A percentile compares a stretch with the other conserved stretches of the same genome.
phyloP scores from a whole-genome alignment of 2,113 vertebrate species.

The Paramisgurnus dabryanus region DNA sequence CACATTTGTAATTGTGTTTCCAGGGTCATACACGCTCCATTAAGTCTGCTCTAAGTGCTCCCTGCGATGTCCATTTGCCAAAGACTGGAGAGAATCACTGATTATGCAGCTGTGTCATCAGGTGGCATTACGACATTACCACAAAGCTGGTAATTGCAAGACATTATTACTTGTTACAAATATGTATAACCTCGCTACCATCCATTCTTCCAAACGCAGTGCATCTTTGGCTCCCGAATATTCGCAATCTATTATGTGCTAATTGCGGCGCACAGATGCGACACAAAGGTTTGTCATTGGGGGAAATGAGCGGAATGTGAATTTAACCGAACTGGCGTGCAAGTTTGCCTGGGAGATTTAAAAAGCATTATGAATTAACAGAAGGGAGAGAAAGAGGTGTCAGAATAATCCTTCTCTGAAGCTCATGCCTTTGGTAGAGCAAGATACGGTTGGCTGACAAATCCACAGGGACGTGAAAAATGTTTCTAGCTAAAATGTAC shows the following conservation, averaged over 20 bases:
- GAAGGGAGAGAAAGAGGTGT: constrained; percentile 41
- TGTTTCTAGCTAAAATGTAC: constrained; percentile 57
- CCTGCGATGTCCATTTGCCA: constrained; percentile 41
- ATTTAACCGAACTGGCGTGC: constrained; percentile 8
- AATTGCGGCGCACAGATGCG: background rate
- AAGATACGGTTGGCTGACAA: constrained; percentile 63
- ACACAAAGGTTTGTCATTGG: constrained; percentile 19
- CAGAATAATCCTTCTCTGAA: constrained; percentile 69
- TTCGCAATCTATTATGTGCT: background rate
- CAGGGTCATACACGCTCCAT: constrained; percentile 42
- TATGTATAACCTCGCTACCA: background rate
- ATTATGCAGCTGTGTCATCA: constrained; percentile 37
- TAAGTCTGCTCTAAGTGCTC: constrained; percentile 37
- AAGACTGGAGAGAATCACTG: constrained; percentile 24
- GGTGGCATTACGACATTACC: constrained; percentile 25
- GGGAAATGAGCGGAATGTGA: constrained; percentile 18
- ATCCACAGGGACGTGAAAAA: constrained; percentile 47
- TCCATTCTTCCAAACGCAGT: background rate
- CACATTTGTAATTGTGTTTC: constrained; percentile 39
- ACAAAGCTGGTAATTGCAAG: constrained; percentile 19
- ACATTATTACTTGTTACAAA: constrained; percentile 4
- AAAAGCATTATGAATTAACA: constrained; percentile 23
- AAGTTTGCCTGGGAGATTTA: constrained; percentile 32
- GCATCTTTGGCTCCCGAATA: background rate
- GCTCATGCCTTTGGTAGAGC: constrained; percentile 62